Conservation (phyloP, 2,113 vertebrate genomes). For the Fregetta grallaria region DNA sequence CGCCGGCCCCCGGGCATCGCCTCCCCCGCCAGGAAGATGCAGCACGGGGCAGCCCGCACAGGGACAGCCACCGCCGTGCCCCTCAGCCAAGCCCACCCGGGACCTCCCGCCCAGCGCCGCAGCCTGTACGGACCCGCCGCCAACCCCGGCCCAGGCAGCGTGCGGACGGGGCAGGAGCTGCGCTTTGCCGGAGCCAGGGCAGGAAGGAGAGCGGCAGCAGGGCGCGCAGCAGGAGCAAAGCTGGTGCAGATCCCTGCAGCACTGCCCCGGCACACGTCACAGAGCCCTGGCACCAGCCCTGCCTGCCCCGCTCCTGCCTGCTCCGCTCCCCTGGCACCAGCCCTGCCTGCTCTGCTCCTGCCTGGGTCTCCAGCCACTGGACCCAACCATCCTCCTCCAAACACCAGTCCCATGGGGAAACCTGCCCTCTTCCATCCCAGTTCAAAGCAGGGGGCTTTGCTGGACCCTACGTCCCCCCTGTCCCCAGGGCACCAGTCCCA, state of each 20-base stretch:
- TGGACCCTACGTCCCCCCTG: not conserved
- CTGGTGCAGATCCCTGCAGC: not conserved
- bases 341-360: not conserved
- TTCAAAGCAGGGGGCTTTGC: not conserved
- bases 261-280: fast-evolving
- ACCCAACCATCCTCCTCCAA: not conserved
- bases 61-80: not conserved
- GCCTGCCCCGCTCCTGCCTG: not conserved
- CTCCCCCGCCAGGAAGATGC: not conserved
- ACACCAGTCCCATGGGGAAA: not conserved
- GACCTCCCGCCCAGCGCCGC: fast-evolving
- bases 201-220: not conserved
- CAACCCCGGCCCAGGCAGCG: not conserved
- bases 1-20: not conserved
- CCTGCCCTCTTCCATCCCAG: not conserved
- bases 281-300: not conserved
- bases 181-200: not conserved
- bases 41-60: not conserved
- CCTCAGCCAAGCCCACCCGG: not conserved
- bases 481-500: not conserved
- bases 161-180: not conserved
- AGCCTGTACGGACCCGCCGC: not conserved
- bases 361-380: not conserved
- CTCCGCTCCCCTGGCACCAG: too few species aligned
- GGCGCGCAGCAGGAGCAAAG: not conserved